A percentile compares a stretch with the other conserved stretches of the same genome.
These are phyloP conservation scores for Oophaga sylvatica DNA, from an alignment of 2,797 vertebrate species.

Conservation along the genomic window DNA sequence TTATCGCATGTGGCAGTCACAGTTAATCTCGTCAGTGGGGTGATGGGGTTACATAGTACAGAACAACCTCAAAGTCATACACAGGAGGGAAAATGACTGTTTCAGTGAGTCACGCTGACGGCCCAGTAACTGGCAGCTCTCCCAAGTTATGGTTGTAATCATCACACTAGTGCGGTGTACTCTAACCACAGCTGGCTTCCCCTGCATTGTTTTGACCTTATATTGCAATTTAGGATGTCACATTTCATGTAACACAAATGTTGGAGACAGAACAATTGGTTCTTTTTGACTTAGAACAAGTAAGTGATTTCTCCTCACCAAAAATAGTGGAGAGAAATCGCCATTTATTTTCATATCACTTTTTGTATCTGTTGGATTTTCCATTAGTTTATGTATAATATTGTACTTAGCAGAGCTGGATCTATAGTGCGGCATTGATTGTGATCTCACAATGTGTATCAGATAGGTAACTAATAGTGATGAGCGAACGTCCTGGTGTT, in stretches of 20 bases:
- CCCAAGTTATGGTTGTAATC: conserved; percentile 49
- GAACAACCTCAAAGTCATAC: conserved; percentile 13
- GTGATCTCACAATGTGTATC: no score
- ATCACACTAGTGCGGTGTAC: conserved; percentile 42
- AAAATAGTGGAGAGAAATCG: background rate
- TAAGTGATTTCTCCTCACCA: conserved; percentile 4
- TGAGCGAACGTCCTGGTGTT: no score
- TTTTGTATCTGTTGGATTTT: background rate
- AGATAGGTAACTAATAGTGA: no score
- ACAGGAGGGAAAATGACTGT: conserved; percentile 39
- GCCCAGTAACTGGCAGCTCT: conserved; percentile 51
- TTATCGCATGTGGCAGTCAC: background rate
- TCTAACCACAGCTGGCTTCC: conserved; percentile 49
- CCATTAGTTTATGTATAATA: no score
- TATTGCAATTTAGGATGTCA: conserved; percentile 45
- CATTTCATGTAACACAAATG: conserved; percentile 19
- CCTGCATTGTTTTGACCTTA: conserved; percentile 46
- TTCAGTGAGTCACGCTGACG: conserved; percentile 50
- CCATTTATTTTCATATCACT: background rate
- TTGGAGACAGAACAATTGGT: conserved; percentile 24
- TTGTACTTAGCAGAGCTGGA: no score
- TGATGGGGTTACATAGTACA: conserved; percentile 17
- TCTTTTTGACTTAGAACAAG: background rate
- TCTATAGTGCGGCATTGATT: no score
- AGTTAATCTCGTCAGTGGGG: background rate